Percentiles rank a stretch among this genome's conserved stretches.
These are phyloP conservation scores for Erpornis zantholeuca DNA, from an alignment of 2,113 vertebrate genomes.

Conservation along the genomic window DNA sequence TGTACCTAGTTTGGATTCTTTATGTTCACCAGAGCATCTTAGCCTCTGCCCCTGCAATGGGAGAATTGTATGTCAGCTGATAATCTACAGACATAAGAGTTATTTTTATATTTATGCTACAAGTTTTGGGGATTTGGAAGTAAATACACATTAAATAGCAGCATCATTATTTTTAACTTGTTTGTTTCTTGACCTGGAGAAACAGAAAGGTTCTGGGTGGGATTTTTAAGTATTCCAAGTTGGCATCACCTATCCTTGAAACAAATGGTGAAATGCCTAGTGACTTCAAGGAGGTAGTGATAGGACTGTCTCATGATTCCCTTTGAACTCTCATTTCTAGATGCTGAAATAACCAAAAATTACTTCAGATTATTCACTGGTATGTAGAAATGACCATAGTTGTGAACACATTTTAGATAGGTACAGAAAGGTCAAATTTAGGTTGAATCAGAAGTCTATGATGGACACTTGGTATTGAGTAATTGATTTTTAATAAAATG, in stretches of 20 bases:
- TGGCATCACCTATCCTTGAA: background rate
- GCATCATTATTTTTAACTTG: background rate
- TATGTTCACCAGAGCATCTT: background rate
- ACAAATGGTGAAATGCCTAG: background rate
- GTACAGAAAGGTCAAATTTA: background rate
- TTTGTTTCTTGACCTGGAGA: background rate
- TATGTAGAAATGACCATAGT: background rate
- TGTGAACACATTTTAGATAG: background rate
- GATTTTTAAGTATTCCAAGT: background rate
- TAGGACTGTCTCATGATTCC: background rate
- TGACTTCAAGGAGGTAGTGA: background rate
- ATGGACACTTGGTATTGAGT: background rate
- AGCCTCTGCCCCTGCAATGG: background rate
- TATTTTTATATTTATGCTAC: background rate
- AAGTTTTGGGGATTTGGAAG: background rate
- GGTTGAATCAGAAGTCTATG: background rate
- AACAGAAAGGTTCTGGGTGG: background rate
- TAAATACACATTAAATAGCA: background rate
- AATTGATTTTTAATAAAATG: background rate
- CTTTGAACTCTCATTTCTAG: background rate
- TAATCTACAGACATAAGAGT: background rate
- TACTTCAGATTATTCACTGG: background rate
- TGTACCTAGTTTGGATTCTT: fast-evolving
- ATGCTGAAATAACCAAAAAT: background rate
- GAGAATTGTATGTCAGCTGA: background rate